phyloP scores from a whole-genome alignment of 2,888 invertebrate species.

The Meloe dianella region DNA sequence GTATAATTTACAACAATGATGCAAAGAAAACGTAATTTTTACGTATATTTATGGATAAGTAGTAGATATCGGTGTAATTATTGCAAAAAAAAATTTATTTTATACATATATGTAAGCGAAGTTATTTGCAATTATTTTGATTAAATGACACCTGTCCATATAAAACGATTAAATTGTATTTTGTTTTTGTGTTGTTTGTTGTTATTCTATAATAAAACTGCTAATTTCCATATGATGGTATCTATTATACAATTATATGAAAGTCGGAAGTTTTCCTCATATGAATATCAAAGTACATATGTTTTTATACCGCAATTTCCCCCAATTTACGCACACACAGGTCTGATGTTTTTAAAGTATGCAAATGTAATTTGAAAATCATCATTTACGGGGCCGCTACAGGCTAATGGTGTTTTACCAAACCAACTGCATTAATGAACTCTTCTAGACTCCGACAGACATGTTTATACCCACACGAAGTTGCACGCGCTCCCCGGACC shows the following conservation, averaged over 20 bases:
- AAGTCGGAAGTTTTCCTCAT: neutral
- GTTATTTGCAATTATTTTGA: neutral
- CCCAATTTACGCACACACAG: neutral
- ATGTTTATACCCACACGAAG: constrained; percentile 59
- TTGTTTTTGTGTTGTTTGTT: neutral
- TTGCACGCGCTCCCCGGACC: constrained; percentile 59
- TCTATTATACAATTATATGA: neutral
- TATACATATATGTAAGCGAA: too few relatives aligned
- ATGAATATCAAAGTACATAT: constrained; percentile 11
- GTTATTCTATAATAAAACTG: neutral
- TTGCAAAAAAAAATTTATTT: too few relatives aligned
- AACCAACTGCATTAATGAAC: constrained; percentile 60
- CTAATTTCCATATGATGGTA: constrained; percentile 2
- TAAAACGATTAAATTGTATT: neutral
- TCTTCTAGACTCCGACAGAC: constrained; percentile 58
- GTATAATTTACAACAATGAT: too few relatives aligned
- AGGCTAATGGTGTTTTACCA: constrained; percentile 58
- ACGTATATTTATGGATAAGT: too few relatives aligned
- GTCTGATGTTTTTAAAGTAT: constrained; percentile 45
- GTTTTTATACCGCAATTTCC: neutral
- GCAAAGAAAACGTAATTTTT: too few relatives aligned
- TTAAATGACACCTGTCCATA: neutral
- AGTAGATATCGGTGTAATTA: too few relatives aligned
- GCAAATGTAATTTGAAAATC: constrained; percentile 59
- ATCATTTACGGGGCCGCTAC: constrained; percentile 57